phyloP scores from a whole-genome alignment of 2,888 invertebrate species.

The Rotaria socialis region DNA sequence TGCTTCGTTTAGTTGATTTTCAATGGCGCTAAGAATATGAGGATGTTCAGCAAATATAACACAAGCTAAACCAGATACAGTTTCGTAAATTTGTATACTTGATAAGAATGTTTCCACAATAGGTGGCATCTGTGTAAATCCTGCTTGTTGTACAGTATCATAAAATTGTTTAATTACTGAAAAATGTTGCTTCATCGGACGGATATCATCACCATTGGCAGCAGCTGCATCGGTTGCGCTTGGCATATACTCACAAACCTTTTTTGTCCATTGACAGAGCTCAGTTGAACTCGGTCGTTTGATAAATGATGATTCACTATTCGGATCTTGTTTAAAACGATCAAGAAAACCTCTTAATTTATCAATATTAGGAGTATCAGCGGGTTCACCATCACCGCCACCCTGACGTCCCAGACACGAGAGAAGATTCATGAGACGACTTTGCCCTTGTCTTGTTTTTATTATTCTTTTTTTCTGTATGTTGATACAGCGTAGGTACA shows the following conservation, averaged over 20 bases:
- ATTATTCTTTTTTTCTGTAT: background rate
- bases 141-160: slow-evolving; percentile 33
- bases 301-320: slow-evolving; percentile 38
- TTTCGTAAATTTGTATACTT: slow-evolving; percentile 44
- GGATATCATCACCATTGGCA: background rate
- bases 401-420: background rate
- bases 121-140: slow-evolving; percentile 39
- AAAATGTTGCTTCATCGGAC: slow-evolving; percentile 41
- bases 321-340: slow-evolving; percentile 33
- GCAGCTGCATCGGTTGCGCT: slow-evolving; percentile 36
- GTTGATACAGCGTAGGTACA: slow-evolving; percentile 11
- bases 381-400: background rate
- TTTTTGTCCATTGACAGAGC: slow-evolving; percentile 45
- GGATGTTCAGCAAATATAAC: slow-evolving; percentile 43
- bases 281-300: slow-evolving; percentile 35
- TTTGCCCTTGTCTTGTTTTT: background rate
- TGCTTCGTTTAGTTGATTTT: slow-evolving; percentile 40
- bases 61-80: slow-evolving; percentile 40
- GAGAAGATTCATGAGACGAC: background rate
- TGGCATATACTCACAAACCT: slow-evolving; percentile 42
- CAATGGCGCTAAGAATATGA: slow-evolving; percentile 38
- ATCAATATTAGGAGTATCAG: slow-evolving; percentile 46
- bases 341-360: background rate
- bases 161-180: slow-evolving; percentile 43
- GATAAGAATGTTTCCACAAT: slow-evolving; percentile 37